Evolutionary conservation across 2,797 vertebrate genomes (phyloP).

Genomic region (Basileuterus tristriatus): DNA sequence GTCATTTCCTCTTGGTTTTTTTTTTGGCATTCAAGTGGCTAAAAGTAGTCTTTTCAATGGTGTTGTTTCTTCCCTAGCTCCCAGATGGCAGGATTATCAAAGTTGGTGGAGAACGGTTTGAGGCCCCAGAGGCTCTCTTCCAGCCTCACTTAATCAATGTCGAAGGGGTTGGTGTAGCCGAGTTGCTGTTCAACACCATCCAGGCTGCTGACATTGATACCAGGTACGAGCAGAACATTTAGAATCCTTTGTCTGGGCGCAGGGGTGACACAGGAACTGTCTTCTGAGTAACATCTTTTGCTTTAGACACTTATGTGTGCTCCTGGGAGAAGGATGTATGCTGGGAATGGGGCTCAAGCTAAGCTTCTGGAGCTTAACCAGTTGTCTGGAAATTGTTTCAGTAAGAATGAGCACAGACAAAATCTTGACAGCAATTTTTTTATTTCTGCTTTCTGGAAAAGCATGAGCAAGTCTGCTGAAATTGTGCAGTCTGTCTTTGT

Average conservation of each 20-base stretch:
- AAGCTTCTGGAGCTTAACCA: neutral
- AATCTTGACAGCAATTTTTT: neutral
- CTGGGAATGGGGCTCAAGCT: neutral
- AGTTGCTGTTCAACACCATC: slow-evolving; percentile 98
- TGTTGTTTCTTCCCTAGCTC: slow-evolving; percentile 79
- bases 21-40: neutral
- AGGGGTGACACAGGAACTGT: neutral
- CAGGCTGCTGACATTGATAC: slow-evolving; percentile 98
- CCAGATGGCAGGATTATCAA: slow-evolving; percentile 97
- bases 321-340: neutral
- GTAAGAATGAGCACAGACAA: neutral
- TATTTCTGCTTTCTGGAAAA: neutral
- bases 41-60: neutral
- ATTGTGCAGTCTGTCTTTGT: neutral
- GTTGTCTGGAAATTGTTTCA: neutral
- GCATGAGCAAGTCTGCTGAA: neutral
- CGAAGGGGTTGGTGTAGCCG: slow-evolving; percentile 96
- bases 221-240: slow-evolving; percentile 77
- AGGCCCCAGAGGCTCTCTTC: slow-evolving; percentile 96
- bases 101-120: slow-evolving; percentile 96
- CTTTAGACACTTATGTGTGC: neutral
- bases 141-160: slow-evolving; percentile 99
- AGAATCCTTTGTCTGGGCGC: neutral
- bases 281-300: neutral
- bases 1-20: neutral